These are phyloP conservation scores for Phataginus tricuspis DNA, from an alignment of 2,797 vertebrate species.

Conservation along the genomic window DNA sequence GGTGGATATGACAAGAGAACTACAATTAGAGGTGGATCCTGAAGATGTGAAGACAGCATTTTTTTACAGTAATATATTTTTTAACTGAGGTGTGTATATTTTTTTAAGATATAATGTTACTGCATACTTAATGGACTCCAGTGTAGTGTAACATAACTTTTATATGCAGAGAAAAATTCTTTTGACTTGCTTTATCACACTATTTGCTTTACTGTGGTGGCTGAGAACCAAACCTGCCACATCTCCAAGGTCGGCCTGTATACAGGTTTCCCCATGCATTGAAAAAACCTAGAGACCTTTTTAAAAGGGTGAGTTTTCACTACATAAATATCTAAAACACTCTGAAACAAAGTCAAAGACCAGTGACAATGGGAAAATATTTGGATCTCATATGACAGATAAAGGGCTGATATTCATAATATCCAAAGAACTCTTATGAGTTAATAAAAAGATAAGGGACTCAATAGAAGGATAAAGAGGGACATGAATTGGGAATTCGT, in stretches of 20 bases:
- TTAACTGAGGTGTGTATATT: background rate
- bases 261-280: background rate
- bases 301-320: slow-evolving; percentile 22
- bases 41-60: background rate
- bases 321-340: slow-evolving; percentile 10
- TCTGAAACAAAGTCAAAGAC: background rate
- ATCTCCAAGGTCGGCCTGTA: background rate
- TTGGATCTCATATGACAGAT: background rate
- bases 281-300: slow-evolving; percentile 16
- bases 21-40: background rate
- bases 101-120: background rate
- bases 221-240: background rate
- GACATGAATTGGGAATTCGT: slow-evolving; percentile 2
- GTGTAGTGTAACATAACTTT: background rate
- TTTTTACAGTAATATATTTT: background rate
- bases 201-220: background rate
- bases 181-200: background rate
- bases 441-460: background rate
- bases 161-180: background rate
- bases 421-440: background rate
- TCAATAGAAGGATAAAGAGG: background rate
- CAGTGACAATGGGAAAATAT: background rate
- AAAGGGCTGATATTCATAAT: background rate
- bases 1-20: background rate
- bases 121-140: background rate